Base-by-base conservation (phyloP, 1,140 invertebrate genomes). In the Arctopsyche grandis region DNA sequence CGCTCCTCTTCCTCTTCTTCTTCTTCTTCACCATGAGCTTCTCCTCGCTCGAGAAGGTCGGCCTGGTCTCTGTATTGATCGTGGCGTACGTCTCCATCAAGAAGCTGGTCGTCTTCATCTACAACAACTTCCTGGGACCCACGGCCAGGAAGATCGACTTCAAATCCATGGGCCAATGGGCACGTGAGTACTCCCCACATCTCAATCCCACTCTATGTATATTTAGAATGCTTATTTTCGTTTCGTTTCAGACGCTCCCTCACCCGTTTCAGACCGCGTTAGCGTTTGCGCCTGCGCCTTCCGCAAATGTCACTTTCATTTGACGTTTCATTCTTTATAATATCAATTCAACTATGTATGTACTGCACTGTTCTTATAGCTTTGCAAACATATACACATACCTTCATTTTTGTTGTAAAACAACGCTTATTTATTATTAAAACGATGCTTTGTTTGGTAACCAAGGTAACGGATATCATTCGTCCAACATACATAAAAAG, bases 141-240 rank as follows among this genome's bases (percentile, higher is more conserved):
- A 24, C 70, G 19, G 78, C 81, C 0, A 82, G 81, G 66, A 80
- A 60, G 24, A 71, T 82, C 16, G 56, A 82, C 48, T 82, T 80
- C 76, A 82, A 82, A 43, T 48, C 56, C 12, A 63, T 82, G 19
- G 81, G 81, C 60, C 16, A 80, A 58, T 82, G 81, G 81, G 81
- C 81, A 75, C 60, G 81, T 82, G 43, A 82, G 81, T 82, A 69
- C 29, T 5, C n/a, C n/a, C n/a, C n/a, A n/a, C n/a, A n/a, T n/a
- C n/a, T n/a, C n/a, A n/a, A n/a, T 38, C 29, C 1, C 7, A 38
- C 1, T 38, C 29, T 29, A 1, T 43, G n/a, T 21, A 66, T 77
- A 12, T 26, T 43, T 69, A 48, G 69, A 52, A 26, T 75, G 9
- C 63, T 60, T n/a, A n/a, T n/a, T n/a, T n/a, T n/a, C n/a, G 14